Evolutionary conservation across 1,140 invertebrate genomes (phyloP), one percentile per base, ranked within the genome.

Genomic region (Penaeus chinensis): DNA sequence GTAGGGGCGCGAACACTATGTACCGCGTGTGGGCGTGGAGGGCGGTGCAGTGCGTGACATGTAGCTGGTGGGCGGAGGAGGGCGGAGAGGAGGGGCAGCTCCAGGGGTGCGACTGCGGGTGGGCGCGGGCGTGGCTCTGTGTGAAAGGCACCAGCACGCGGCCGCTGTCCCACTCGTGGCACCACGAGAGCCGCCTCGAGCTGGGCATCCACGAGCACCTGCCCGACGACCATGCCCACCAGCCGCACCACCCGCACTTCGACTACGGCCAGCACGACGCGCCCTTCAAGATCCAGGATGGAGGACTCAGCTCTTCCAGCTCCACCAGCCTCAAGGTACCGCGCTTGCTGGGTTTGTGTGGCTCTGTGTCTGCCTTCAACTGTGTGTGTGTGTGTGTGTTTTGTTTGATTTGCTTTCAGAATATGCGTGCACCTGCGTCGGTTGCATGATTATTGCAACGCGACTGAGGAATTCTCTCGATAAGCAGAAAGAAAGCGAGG

Each of bases 21-120:
- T 87, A 87, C 85, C 85, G 85, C 69, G 85, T 79, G 37, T 87
- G 85, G 78, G 85, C 85, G 63, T 87, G 85, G 85, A 65, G 85
- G 20, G 79, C 60, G 47, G 85, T 87, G 24, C 85, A 87, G 85
- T 87, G 85, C 66, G 13, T 87, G 24, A 81, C 85, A 22, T 87
- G 85, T 61, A 87, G 27, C 24, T 87, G 85, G 85, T 27, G 24
- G n/a, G 61, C 32, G 42, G 71, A 66, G 37, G 77, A 84, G 69
- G 82, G 69, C 5, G 65, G 60, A 54, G 82, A 66, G 20, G 78
- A 87, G 65, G 85, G 79, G 4, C 37, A 19, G 22, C 42, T 71
- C 78, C 20, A 16, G 19, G 78, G 69, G 63, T 81, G 84, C 60
- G 78, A 74, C 3, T 87, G 78, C 66, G 85, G 85, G 27, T 87